Base-by-base conservation (phyloP, 2,113 vertebrate genomes). In the Hydrolagus affinis region DNA sequence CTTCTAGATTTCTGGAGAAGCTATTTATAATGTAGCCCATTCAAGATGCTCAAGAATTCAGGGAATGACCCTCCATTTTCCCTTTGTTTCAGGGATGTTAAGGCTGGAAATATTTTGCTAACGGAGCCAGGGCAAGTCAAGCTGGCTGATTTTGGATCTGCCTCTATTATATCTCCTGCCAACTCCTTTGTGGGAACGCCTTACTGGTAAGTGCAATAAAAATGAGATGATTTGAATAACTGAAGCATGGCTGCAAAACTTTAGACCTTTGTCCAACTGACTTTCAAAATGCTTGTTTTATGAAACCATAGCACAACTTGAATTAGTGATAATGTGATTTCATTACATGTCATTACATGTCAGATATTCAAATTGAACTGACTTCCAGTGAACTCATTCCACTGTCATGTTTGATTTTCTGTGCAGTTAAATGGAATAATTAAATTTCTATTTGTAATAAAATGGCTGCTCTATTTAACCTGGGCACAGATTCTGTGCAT, bases 181-280 rank as follows among this genome's bases (percentile, higher is more conserved):
- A 99, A 99, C 89, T 99, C 97, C 88, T 99, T 99, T 44, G 98
- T 99, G 89, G 98, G 98, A 90, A 99, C 98, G 30, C 98, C 98
- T 90, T 99, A 99, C 90, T 99, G 98, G 98, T 99, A 90, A 91
- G 96, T 93, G 17, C 10, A 66, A 64, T 64, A 9, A 17, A 83
- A 68, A 66, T 32, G 28, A 62, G 0, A 28, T 44, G n/a, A n/a
- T 62, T 78, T 62, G 21, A 80, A 8, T 15, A 2, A 25, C n/a
- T n/a, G 56, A 59, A 62, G 25, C 11, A 30, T 30, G 14, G 80
- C 60, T 85, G 80, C 21, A 83, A 21, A 30, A 14, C n/a, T 28
- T 19, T 15, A 57, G 76, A 32, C 44, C 14, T 68, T 88, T 78
- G 12, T 11, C 8, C 23, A 57, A 66, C n/a, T 15, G 23, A 64